These are phyloP conservation scores for Austrolebias charrua DNA, from an alignment of 2,797 vertebrate genomes.

Conservation along the genomic window DNA sequence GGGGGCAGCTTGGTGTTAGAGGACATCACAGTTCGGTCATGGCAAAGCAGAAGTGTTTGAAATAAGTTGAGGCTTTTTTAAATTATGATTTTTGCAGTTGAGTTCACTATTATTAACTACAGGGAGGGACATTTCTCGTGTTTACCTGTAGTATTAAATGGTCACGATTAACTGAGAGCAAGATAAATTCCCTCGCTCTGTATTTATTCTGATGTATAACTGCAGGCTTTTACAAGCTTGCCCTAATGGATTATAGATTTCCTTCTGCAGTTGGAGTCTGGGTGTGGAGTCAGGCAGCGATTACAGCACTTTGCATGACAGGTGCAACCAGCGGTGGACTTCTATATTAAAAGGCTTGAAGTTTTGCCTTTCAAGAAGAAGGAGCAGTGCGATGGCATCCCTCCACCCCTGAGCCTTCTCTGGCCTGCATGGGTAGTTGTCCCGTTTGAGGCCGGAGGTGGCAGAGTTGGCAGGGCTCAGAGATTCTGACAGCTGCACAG, in stretches of 20 bases:
- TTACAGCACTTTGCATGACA: conserved; percentile 25
- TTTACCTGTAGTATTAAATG: background rate
- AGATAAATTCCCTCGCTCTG: background rate
- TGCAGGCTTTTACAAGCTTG: conserved; percentile 11
- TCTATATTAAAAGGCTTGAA: conserved; percentile 30
- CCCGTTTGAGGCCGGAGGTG: conserved; percentile 34
- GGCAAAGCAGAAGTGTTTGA: conserved; percentile 4
- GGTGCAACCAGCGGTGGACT: conserved; percentile 26
- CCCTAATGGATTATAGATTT: conserved; percentile 11
- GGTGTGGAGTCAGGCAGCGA: background rate
- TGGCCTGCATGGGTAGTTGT: conserved; percentile 22
- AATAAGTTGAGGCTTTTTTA: background rate
- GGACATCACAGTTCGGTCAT: conserved; percentile 25
- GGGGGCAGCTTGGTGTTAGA: conserved; percentile 22
- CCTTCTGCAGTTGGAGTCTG: background rate
- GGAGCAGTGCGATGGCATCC: conserved; percentile 12
- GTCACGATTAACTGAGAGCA: background rate
- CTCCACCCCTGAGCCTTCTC: conserved; percentile 22
- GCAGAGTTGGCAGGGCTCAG: conserved; percentile 29
- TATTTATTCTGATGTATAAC: conserved; percentile 12
- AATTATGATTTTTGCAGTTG: background rate
- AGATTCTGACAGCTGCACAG: conserved; percentile 62
- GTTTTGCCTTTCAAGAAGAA: conserved; percentile 12
- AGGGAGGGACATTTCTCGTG: background rate
- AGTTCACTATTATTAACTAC: background rate